Conservation (phyloP, 2,113 vertebrate species). For the Notarius lentiginosus region DNA sequence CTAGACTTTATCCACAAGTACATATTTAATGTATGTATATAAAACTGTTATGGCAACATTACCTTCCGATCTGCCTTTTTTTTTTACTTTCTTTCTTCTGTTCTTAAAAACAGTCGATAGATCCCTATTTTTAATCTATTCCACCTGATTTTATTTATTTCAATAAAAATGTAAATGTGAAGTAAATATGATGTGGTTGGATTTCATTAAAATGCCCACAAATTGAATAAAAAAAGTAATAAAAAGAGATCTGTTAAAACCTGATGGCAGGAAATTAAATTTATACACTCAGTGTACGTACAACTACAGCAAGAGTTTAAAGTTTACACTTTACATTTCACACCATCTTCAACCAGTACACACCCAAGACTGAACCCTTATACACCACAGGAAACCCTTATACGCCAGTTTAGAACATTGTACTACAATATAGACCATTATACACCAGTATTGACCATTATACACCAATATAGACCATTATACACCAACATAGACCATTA, state of each 20-base stretch:
- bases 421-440: not conserved
- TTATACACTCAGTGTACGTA: not conserved
- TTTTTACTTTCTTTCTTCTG: not conserved
- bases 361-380: not conserved
- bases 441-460: not conserved
- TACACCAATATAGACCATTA: not conserved
- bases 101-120: not conserved
- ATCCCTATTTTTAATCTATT: not conserved
- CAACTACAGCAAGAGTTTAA: not conserved
- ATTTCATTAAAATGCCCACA: not conserved
- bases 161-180: not conserved
- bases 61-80: not conserved
- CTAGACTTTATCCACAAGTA: not conserved
- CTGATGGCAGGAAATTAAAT: not conserved
- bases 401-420: not conserved
- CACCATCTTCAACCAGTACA: not conserved
- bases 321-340: not conserved
- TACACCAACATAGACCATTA: not conserved
- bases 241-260: no score
- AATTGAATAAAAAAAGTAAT: not conserved
- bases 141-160: not conserved
- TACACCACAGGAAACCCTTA: not conserved
- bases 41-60: not conserved
- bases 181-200: not conserved
- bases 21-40: not conserved